Percentiles rank a stretch among this genome's conserved stretches.
phyloP scores from a whole-genome alignment of 2,113 vertebrate genomes.

The Erpornis zantholeuca region DNA sequence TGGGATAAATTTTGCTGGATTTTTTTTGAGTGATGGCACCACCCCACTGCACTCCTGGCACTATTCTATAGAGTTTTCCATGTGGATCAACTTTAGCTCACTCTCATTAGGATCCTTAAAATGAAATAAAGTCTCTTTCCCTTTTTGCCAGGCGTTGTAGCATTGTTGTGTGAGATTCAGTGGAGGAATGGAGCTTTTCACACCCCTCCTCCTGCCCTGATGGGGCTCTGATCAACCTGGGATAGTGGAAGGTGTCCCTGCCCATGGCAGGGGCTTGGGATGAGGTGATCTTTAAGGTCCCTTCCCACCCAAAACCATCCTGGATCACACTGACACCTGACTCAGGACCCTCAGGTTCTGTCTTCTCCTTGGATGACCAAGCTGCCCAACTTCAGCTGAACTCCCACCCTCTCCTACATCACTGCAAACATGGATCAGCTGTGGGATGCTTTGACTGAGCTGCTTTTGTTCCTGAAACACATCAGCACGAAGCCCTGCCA shows the following conservation, averaged over 20 bases:
- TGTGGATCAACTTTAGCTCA: not conserved
- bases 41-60: not conserved
- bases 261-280: not conserved
- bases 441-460: not conserved
- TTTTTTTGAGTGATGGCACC: not conserved
- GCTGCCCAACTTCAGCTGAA: not conserved
- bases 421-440: not conserved
- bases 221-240: not conserved
- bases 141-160: not conserved
- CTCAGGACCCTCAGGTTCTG: not conserved
- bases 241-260: not conserved
- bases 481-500: not conserved
- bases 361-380: not conserved
- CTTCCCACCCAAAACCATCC: not conserved
- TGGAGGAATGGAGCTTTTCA: not conserved
- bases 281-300: not conserved
- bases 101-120: not conserved
- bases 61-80: not conserved
- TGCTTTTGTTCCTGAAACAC: not conserved
- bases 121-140: not conserved
- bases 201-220: not conserved
- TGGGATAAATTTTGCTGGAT: not conserved
- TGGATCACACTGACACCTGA: not conserved
- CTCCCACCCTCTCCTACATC: not conserved
- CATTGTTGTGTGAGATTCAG: not conserved